These are phyloP conservation scores for Phyllopteryx taeniolatus DNA, from an alignment of 2,113 vertebrate genomes.

Conservation along the genomic window DNA sequence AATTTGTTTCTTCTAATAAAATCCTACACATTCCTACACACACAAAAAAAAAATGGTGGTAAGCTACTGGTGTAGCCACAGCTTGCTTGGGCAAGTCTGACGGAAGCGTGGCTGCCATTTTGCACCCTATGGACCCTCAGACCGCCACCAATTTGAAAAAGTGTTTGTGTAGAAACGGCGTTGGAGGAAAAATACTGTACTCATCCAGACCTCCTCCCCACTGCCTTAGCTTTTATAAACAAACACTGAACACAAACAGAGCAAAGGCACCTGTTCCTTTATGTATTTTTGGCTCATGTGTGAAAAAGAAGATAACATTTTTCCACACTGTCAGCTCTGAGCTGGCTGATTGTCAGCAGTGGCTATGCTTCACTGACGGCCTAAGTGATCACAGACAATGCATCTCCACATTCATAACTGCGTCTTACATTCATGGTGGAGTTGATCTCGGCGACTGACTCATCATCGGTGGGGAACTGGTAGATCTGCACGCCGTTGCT, in stretches of 20 bases:
- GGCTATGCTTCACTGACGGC: constrained; percentile 41
- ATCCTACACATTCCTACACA: too few species aligned
- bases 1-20: too few species aligned
- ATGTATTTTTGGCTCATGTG: constrained; percentile 20
- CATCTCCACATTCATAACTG: constrained; percentile 8
- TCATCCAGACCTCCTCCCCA: not conserved
- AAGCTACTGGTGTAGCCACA: too few species aligned
- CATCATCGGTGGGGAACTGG: constrained; percentile 96
- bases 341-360: constrained; percentile 26
- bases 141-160: too few species aligned
- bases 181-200: too few species aligned
- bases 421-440: constrained; percentile 95
- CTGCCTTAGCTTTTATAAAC: not conserved
- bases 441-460: constrained; percentile 95
- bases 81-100: too few species aligned
- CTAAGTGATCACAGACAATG: constrained; percentile 36
- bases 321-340: constrained; percentile 52
- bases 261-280: constrained; percentile 14
- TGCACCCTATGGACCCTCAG: too few species aligned
- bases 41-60: too few species aligned
- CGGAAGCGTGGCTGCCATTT: too few species aligned
- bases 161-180: too few species aligned
- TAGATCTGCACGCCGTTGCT: constrained; percentile 98
- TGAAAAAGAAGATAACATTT: constrained; percentile 25
- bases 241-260: not conserved